Base-by-base conservation (phyloP, 2,113 vertebrate genomes). In the Chionodraco myersi region DNA sequence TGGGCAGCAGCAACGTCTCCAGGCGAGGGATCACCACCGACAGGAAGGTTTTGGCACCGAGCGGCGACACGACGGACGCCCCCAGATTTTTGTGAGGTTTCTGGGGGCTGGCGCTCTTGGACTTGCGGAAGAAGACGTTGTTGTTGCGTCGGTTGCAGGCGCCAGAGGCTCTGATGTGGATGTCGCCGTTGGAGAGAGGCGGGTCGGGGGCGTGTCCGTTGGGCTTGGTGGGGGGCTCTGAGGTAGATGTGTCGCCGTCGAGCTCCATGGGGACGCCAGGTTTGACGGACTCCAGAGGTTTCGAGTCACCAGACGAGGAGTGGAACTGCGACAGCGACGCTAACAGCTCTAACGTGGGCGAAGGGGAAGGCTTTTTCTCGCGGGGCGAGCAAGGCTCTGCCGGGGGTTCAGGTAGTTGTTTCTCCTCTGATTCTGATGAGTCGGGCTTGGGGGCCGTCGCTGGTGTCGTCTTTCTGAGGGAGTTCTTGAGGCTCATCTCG, bases 11-110 rank as follows among this genome's bases (percentile, higher is more conserved):
- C 75, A 99, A 96, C 64, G 98, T 98, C 96, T 99, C 98, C 92
- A 99, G 96, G 81, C 98, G 96, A 91, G 98, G 98, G 93, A 99
- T 97, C 88, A 99, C 98, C 93, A 99, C 98, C 34, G 98, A 99
- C 90, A 99, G 95, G 95, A 99, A 98, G 92, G 98, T 98, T 95
- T 98, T 99, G 91, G 97, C 95, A 83, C 97, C 98, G 88, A 98
- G 95, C 89, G 97, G 94, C 88, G 95, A 95, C 88, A 88, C 94
- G 88, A 94, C 88, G 88, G 95, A 92, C 66, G 93, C 94, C 85
- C 97, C 96, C 84, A 91, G 95, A 84, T 89, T 94, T 93, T 95
- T 96, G 89, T 94, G 91, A 79, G 95, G 94, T 94, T 98, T 98
- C 95, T 97, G 98, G 69, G 97, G 97, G 94, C 97, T 98, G 94